These are phyloP conservation scores for Serrognathus titanus DNA, from an alignment of 2,888 invertebrate species.

Conservation along the genomic window DNA sequence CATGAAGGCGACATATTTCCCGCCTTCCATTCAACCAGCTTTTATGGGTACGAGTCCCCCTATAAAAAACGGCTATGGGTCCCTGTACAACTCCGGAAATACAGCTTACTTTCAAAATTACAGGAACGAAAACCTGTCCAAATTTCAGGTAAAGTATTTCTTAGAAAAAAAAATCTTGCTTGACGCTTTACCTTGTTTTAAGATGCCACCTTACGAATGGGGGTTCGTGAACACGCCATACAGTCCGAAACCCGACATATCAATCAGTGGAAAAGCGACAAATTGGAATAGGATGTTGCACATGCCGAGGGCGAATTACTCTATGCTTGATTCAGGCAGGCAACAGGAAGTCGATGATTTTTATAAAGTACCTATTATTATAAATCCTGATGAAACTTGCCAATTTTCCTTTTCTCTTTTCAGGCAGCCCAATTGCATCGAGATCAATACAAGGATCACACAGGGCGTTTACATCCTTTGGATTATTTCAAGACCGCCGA, in stretches of 20 bases:
- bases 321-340: constrained; percentile 44
- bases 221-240: constrained; percentile 43
- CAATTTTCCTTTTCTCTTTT: background rate
- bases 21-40: constrained; percentile 41
- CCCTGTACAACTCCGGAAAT: constrained; percentile 33
- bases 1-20: constrained; percentile 42
- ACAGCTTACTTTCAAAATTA: constrained; percentile 47
- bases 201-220: constrained; percentile 49
- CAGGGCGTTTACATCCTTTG: constrained; percentile 57
- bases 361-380: constrained; percentile 45
- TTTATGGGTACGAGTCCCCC: constrained; percentile 47
- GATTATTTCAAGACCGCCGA: constrained; percentile 54
- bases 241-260: constrained; percentile 43
- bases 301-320: constrained; percentile 42
- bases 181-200: background rate
- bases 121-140: constrained; percentile 47
- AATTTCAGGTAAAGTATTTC: constrained; percentile 39
- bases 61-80: constrained; percentile 37
- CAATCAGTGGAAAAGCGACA: constrained; percentile 36
- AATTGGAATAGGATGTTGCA: constrained; percentile 38
- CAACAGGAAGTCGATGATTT: constrained; percentile 50
- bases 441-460: constrained; percentile 60
- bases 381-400: background rate
- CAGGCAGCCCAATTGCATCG: constrained; percentile 59
- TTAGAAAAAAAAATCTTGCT: background rate